Conservation (phyloP, 2,113 vertebrate species). For the Murina feae region DNA sequence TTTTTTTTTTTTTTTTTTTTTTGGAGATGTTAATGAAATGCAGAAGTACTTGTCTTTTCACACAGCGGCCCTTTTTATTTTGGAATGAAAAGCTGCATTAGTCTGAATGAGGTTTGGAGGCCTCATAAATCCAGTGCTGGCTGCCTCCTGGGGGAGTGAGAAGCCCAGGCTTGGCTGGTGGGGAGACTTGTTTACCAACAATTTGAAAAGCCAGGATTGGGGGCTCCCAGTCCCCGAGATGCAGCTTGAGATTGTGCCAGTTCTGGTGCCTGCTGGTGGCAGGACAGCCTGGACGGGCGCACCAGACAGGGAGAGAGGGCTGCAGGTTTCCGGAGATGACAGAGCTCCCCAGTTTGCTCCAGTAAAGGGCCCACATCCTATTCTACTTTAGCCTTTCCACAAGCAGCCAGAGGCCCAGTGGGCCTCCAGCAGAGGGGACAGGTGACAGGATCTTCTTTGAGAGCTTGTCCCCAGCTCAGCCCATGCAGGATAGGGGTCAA, state of each 20-base stretch:
- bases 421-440: neutral
- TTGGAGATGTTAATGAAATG: constrained; percentile 75
- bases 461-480: neutral
- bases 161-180: constrained; percentile 48
- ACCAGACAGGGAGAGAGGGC: fast-evolving
- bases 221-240: constrained; percentile 32
- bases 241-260: constrained; percentile 31
- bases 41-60: constrained; percentile 66
- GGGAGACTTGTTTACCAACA: constrained; percentile 46
- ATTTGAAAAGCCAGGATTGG: neutral
- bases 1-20: neutral
- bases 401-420: neutral
- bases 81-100: constrained; percentile 70
- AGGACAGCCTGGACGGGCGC: neutral
- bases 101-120: constrained; percentile 61
- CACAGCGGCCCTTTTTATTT: constrained; percentile 68
- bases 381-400: neutral
- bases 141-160: constrained; percentile 58
- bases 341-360: neutral
- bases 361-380: neutral
- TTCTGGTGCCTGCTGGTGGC: neutral
- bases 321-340: neutral
- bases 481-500: neutral
- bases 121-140: constrained; percentile 66
- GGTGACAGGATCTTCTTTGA: neutral